These are phyloP conservation scores for Sterna hirundo DNA, from an alignment of 2,113 vertebrate species.

Conservation along the genomic window DNA sequence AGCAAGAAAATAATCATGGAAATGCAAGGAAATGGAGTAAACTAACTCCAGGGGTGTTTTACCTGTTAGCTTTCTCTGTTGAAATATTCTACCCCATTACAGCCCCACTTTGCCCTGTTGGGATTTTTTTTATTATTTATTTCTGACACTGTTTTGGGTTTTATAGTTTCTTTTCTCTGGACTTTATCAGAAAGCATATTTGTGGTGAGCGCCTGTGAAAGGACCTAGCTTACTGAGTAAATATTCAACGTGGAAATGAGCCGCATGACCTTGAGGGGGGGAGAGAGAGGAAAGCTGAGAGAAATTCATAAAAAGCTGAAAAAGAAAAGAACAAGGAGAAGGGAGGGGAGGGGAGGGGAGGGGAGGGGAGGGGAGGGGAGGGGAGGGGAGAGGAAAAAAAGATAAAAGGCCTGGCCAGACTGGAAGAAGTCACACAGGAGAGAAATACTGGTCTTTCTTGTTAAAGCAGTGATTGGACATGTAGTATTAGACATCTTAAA, in stretches of 20 bases:
- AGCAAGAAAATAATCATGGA: background rate
- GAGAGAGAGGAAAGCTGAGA: background rate
- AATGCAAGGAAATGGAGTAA: background rate
- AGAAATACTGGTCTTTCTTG: background rate
- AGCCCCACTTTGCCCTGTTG: background rate
- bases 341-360: background rate
- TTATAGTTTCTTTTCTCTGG: conserved; percentile 78
- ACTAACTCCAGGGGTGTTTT: background rate
- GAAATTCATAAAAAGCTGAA: conserved; percentile 55
- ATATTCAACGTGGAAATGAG: conserved; percentile 81
- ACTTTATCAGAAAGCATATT: conserved; percentile 95
- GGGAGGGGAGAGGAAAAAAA: background rate
- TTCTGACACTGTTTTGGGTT: conserved; percentile 64
- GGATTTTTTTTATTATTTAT: background rate
- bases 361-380: background rate
- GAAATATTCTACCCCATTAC: background rate
- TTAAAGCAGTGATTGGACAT: background rate
- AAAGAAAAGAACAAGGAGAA: conserved; percentile 29
- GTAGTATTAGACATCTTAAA: background rate
- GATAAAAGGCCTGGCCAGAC: background rate
- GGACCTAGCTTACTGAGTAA: conserved; percentile 86
- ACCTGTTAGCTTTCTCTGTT: background rate
- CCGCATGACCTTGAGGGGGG: conserved; percentile 84
- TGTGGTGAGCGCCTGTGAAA: conserved; percentile 90
- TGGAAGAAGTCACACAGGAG: background rate